phyloP scores from a whole-genome alignment of 2,888 invertebrate species.

The Diadegma fenestrale region DNA sequence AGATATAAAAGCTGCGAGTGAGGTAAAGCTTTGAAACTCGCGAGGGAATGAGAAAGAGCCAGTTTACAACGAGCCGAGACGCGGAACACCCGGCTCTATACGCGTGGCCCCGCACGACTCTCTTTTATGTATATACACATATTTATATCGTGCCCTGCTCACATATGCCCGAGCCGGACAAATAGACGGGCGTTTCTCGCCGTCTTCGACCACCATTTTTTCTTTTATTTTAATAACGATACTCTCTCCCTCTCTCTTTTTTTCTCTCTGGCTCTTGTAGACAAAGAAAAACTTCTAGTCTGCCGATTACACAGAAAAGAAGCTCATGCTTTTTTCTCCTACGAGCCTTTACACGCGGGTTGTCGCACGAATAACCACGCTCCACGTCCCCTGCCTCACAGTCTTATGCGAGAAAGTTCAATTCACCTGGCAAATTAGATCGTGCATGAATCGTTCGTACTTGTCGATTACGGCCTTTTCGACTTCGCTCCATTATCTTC shows the following conservation, averaged over 20 bases:
- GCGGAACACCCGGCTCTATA: constrained; percentile 65
- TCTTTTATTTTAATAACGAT: constrained; percentile 57
- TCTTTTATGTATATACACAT: constrained; percentile 19
- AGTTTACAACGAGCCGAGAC: constrained; percentile 66
- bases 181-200: constrained; percentile 58
- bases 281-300: constrained; percentile 15
- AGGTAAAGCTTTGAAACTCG: constrained; percentile 42
- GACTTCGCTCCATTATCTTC: not conserved
- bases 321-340: not conserved
- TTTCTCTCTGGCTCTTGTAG: not conserved
- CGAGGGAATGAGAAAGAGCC: constrained; percentile 46
- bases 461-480: not conserved
- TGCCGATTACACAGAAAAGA: not conserved
- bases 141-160: not conserved
- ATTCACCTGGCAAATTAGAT: constrained; percentile 20
- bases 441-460: not conserved
- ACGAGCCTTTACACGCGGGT: not conserved
- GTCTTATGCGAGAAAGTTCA: not conserved
- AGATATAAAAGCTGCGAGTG: constrained; percentile 39
- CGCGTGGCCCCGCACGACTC: constrained; percentile 38
- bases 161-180: constrained; percentile 18
- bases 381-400: not conserved
- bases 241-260: not conserved
- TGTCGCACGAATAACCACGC: not conserved
- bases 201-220: constrained; percentile 47